A percentile compares a stretch with the other conserved stretches of the same genome.
Evolutionary conservation across 2,888 invertebrate species (phyloP).

Genomic region (Zygogramma bicolorata): DNA sequence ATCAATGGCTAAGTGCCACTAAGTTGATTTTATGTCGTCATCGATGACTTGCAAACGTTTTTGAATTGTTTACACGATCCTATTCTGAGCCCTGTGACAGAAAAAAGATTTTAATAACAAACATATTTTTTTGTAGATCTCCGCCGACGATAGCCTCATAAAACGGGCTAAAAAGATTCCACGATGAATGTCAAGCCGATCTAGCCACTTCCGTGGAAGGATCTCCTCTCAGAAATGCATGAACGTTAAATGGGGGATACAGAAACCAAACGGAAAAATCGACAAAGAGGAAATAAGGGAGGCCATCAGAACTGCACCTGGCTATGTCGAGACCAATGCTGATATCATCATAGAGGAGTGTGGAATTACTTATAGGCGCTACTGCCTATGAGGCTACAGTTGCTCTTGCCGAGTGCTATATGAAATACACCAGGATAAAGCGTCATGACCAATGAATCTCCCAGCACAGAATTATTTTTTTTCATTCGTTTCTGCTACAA

Average conservation of each 20-base stretch:
- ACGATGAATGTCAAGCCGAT: background rate
- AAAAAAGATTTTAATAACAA: no score
- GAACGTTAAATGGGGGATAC: conserved; percentile 10
- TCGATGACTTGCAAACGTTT: no score
- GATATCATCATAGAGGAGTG: no score
- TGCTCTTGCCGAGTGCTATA: background rate
- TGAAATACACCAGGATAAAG: background rate
- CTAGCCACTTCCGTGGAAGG: background rate
- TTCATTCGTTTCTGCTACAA: no score
- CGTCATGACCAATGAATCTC: no score
- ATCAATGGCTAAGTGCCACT: no score
- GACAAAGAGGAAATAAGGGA: background rate
- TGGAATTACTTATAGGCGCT: background rate
- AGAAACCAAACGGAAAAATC: conserved; percentile 6
- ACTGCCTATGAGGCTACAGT: background rate
- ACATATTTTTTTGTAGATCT: background rate
- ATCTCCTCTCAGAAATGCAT: background rate
- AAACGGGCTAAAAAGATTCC: background rate
- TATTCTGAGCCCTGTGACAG: no score
- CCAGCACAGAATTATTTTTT: no score
- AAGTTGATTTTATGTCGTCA: no score
- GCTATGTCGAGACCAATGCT: background rate
- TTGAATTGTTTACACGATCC: no score
- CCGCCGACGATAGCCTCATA: background rate
- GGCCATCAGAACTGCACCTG: no score